phyloP scores from a whole-genome alignment of 2,113 vertebrate genomes.

The Forbesichthys papilliferus region DNA sequence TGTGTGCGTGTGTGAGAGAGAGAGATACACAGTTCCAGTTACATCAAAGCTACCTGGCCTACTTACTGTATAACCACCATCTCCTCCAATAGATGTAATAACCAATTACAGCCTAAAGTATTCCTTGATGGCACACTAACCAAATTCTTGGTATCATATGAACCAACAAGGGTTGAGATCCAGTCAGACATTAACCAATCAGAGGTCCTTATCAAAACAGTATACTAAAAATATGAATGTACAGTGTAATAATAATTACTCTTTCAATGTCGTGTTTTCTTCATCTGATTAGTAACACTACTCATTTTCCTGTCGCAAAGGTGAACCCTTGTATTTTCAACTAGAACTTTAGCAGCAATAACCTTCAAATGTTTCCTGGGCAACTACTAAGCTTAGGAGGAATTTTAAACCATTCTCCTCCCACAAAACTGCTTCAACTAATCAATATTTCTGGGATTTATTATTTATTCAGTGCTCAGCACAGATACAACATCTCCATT shows the following conservation, averaged over 20 bases:
- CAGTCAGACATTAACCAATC: too few species aligned
- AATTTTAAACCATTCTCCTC: too few species aligned
- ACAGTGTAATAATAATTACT: not conserved
- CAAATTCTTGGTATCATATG: conserved; percentile 20
- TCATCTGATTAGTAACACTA: too few species aligned
- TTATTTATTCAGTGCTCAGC: too few species aligned
- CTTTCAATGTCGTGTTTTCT: not conserved
- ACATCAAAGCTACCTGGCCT: conserved; percentile 30
- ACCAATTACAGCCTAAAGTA: not conserved
- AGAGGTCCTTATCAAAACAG: too few species aligned
- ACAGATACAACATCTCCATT: too few species aligned
- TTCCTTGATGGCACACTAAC: not conserved
- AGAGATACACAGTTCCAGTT: not conserved
- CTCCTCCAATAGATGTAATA: not conserved
- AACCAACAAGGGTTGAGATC: conserved; percentile 7
- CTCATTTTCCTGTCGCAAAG: not conserved
- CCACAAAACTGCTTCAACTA: too few species aligned
- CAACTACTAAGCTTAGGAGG: too few species aligned
- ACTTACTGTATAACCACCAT: conserved; percentile 14
- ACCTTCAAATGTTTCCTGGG: too few species aligned
- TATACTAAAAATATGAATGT: not conserved
- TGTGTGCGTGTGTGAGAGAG: too few species aligned
- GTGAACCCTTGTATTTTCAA: not conserved
- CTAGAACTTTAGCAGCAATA: too few species aligned
- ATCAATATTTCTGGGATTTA: too few species aligned